Evolutionary conservation across 2,797 vertebrate species (phyloP), one percentile per base, ranked within the genome.

Genomic region (Nannoperca australis): DNA sequence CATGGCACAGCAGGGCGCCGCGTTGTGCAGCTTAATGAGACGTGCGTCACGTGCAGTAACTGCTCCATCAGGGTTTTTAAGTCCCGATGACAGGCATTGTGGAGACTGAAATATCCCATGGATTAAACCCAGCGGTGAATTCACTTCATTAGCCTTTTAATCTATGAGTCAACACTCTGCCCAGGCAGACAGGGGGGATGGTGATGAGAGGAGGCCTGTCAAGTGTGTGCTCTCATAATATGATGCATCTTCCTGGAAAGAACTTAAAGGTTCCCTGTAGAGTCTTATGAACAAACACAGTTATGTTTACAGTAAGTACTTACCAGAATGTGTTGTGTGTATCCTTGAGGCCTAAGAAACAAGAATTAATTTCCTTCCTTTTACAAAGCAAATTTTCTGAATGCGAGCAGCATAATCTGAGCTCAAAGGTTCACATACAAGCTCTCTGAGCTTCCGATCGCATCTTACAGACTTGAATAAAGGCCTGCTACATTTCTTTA

Each of bases 81-180:
- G 45, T 78, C 74, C 68, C 62, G 62, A 59, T 72, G 61, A 78
- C 65, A 47, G 76, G 44, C 47, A 64, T 69, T 79, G 65, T 78
- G 61, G 55, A 70, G 74, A 78, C 73, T 27, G 70, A 83, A 78
- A 72, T 70, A 83, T 85, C 78, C 54, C 34, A 2, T 50, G 78
- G 82, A 86, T 84, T 82, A 78, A 78, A 84, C 54, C 64, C 81
- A 75, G 83, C 10, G 34, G 80, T 73, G 62, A 82, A 79, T 85
- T 82, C 70, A 76, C 82, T 89, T 87, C 76, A 77, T 88, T 86
- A 86, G 76, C 81, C 55, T 81, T 81, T 83, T 78, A 83, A 84
- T 87, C 82, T 71, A 75, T 44, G 51, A 78, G 82, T 83, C 78
- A 78, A 80, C 76, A 75, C 68, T n/a, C 49, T 45, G 38, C 49